A percentile compares a stretch with the other conserved stretches of the same genome.
These are phyloP conservation scores for Leucophenga maculata DNA, from an alignment of 2,888 invertebrate species.

Conservation along the genomic window DNA sequence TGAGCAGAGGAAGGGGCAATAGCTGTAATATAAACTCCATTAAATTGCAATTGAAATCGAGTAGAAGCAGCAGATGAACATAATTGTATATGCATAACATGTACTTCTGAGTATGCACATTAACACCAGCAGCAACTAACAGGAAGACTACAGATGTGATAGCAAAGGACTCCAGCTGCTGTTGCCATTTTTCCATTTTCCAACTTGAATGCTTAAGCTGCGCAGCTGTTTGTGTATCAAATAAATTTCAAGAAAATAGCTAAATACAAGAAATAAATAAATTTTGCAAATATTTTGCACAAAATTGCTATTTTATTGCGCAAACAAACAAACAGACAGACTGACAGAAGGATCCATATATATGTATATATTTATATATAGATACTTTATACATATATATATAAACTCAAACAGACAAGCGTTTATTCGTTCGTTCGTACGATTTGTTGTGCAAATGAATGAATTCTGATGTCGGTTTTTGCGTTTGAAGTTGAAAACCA, in stretches of 20 bases:
- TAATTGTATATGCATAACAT: neutral
- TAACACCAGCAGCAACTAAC: neutral
- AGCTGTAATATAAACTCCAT: neutral
- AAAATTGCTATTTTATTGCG: conserved; percentile 19
- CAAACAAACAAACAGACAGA: neutral
- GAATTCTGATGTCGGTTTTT: conserved; percentile 37
- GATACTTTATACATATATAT: conserved; percentile 34
- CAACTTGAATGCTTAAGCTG: neutral
- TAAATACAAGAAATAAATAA: neutral
- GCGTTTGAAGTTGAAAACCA: conserved; percentile 52
- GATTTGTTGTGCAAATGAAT: conserved; percentile 3
- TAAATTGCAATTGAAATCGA: conserved; percentile 1
- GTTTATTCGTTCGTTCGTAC: conserved; percentile 29
- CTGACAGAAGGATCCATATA: neutral
- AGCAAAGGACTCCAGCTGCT: neutral
- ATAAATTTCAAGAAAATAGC: neutral
- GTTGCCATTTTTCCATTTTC: neutral
- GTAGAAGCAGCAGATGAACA: neutral
- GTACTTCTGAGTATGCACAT: conserved; percentile 3
- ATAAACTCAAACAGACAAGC: conserved; percentile 35
- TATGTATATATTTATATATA: conserved; percentile 31
- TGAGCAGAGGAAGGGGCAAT: too few relatives aligned
- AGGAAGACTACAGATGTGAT: too few relatives aligned
- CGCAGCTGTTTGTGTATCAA: neutral
- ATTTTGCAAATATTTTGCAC: neutral